phyloP scores from a whole-genome alignment of 2,888 invertebrate species.

The Ennomos quercinarius region DNA sequence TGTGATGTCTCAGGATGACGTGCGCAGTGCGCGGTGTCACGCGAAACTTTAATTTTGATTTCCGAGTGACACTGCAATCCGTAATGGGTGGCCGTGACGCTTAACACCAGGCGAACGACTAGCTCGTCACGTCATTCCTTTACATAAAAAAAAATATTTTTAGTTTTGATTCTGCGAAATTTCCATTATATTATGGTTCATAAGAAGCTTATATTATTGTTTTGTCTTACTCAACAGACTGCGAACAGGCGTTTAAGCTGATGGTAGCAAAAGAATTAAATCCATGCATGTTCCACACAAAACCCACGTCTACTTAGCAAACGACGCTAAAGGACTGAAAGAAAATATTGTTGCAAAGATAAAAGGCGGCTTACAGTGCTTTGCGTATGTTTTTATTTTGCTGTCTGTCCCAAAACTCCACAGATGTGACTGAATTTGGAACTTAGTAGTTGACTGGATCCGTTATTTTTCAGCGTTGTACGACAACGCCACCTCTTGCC shows the following conservation, averaged over 20 bases:
- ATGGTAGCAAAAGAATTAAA: slow-evolving; percentile 17
- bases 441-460: slow-evolving; percentile 1
- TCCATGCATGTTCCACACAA: slow-evolving; percentile 27
- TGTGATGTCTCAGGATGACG: too few relatives aligned
- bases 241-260: slow-evolving; percentile 8
- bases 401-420: slow-evolving; percentile 36
- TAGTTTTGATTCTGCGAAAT: too few relatives aligned
- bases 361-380: slow-evolving; percentile 56
- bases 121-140: too few relatives aligned
- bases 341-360: slow-evolving; percentile 52
- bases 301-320: slow-evolving; percentile 36
- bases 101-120: too few relatives aligned
- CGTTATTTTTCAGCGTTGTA: neutral
- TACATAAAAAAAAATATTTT: too few relatives aligned
- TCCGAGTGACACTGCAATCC: too few relatives aligned
- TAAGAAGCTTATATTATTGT: too few relatives aligned
- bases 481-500: slow-evolving; percentile 35
- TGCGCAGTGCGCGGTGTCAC: too few relatives aligned
- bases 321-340: slow-evolving; percentile 35
- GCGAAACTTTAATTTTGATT: too few relatives aligned
- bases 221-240: neutral
- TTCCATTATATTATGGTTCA: neutral
- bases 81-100: too few relatives aligned
- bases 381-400: slow-evolving; percentile 56
- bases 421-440: slow-evolving; percentile 29